phyloP scores from a whole-genome alignment of 2,797 vertebrate species.

The Macrochelys suwanniensis region DNA sequence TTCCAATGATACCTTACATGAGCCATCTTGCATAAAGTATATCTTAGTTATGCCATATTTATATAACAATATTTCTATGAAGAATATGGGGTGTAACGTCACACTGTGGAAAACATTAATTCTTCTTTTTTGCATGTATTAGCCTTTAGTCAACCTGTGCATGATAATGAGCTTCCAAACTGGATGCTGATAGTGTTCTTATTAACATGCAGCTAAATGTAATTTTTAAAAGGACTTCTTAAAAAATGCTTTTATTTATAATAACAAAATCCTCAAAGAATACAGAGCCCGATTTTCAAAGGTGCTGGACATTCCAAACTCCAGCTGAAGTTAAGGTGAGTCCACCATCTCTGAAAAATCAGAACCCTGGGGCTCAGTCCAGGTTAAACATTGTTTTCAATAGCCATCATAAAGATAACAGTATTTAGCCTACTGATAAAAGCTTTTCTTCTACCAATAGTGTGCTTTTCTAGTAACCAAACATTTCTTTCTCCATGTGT shows the following conservation, averaged over 20 bases:
- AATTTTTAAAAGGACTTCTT: not conserved
- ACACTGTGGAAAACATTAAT: not conserved
- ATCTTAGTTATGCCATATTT: too few relatives aligned
- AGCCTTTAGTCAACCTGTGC: not conserved
- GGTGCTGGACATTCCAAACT: not conserved
- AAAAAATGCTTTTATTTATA: not conserved
- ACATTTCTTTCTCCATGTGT: not conserved
- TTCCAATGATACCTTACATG: too few relatives aligned
- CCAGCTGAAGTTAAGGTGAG: not conserved
- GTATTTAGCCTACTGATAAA: conserved; percentile 6
- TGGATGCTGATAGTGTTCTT: not conserved
- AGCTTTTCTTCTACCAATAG: not conserved
- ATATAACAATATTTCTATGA: too few relatives aligned
- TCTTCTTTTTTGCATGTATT: conserved; percentile 13
- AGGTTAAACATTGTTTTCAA: conserved; percentile 26
- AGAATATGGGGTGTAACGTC: too few relatives aligned
- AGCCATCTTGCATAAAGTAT: too few relatives aligned
- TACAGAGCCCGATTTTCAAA: not conserved
- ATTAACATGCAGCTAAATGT: not conserved
- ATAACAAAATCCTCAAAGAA: conserved; percentile 2
- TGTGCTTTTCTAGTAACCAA: not conserved
- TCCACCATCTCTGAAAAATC: conserved; percentile 16
- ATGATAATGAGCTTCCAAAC: not conserved
- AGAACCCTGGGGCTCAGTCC: not conserved
- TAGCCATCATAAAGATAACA: not conserved